Evolutionary conservation across 2,797 vertebrate species (phyloP), one percentile per base, ranked within the genome.

Genomic region (Sebastes variabilis): DNA sequence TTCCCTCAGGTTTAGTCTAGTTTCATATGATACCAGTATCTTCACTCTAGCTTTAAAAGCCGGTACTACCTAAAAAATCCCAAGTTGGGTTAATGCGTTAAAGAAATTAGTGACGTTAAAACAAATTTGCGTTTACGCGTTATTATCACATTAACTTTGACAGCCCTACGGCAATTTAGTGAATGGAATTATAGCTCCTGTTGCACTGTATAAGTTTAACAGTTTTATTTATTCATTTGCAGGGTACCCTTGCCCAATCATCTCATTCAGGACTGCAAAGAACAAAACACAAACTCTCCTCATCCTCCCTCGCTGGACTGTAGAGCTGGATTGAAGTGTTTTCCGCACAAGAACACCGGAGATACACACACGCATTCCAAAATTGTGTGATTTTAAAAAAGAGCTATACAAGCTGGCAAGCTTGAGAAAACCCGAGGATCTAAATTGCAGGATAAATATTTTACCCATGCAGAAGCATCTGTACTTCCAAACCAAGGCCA

Each of bases 381-480:
- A 84, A 84, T 36, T 1, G 80, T 69, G 11, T 58, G 75, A 30
- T 75, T 55, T 55, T n/a, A 7, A 64, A 61, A 83, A 38, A 0
- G 42, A 32, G 32, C 34, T 66, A 55, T 8, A 58, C 16, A 74
- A 69, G 66, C 32, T 64, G 27, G 14, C 6, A 9, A 13, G 14
- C 5, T 58, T 55, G 61, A 80, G 70, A 77, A 25, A 83, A 77
- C 13, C n/a, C 8, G 30, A 70, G 49, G 69, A 84, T 87, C 64
- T 56, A 81, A 86, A 91, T 81, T 72, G 59, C 49, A 70, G 69
- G 77, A 84, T 87, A 80, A 84, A 88, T 85, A 87, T 92, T 85
- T 77, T 73, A 80, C 75, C 65, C 36, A 67, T 83, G 38, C 38
- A 64, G 73, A 62, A 34, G 49, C 71, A 32, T 56, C 24, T 62